These are phyloP conservation scores for Brenthis ino DNA, from an alignment of 2,888 invertebrate species.

Conservation along the genomic window DNA sequence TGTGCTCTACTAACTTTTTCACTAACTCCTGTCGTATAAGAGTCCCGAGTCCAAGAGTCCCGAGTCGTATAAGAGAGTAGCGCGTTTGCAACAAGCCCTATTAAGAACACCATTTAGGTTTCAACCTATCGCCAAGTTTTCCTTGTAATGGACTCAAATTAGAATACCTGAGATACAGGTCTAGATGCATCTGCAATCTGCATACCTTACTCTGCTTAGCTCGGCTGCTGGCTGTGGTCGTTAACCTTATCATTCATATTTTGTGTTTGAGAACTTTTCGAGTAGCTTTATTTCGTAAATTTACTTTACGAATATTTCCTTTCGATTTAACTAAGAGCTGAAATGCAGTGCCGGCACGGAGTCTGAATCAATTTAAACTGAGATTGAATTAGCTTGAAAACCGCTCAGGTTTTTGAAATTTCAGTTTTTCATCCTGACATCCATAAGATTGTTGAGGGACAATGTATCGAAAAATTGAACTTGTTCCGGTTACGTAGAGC, in stretches of 20 bases:
- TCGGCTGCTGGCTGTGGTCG: constrained; percentile 3
- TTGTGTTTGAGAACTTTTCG: neutral
- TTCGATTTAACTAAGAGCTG: too few relatives aligned
- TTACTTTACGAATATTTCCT: too few relatives aligned
- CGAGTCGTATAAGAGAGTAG: neutral
- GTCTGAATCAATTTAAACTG: neutral
- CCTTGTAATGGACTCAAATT: constrained; percentile 28
- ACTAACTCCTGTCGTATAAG: neutral
- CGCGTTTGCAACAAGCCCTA: constrained; percentile 18
- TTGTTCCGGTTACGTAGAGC: constrained; percentile 60
- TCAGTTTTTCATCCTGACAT: too few relatives aligned
- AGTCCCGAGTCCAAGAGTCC: neutral
- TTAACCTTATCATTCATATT: neutral
- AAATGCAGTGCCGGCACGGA: too few relatives aligned
- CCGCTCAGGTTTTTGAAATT: neutral
- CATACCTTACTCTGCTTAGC: constrained; percentile 11
- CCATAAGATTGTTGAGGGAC: neutral
- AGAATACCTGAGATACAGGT: constrained; percentile 32
- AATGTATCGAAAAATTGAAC: constrained; percentile 51
- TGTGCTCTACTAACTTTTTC: neutral
- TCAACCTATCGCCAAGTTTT: constrained; percentile 23
- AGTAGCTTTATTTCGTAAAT: neutral
- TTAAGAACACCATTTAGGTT: constrained; percentile 23
- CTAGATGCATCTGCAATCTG: constrained; percentile 17
- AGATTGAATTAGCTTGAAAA: neutral